Base-by-base conservation (phyloP, 2,113 vertebrate species). In the Triplophysa rosa region DNA sequence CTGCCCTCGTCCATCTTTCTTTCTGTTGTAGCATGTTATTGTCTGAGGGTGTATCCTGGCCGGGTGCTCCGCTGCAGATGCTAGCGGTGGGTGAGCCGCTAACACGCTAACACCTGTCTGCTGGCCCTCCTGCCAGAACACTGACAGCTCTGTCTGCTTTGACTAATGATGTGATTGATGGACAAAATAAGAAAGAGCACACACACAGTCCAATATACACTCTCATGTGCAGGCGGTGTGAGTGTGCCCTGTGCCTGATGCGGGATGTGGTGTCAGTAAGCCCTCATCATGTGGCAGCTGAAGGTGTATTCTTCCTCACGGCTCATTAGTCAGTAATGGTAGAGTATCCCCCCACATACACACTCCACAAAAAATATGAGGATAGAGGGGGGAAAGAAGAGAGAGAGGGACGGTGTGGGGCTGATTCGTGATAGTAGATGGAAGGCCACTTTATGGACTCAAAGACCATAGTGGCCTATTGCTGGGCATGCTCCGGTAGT, bases 81-180 rank as follows among this genome's bases (percentile, higher is more conserved):
- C 87, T 91, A 89, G 88, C 92, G 92, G 90, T 88, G 90, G 90
- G 90, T 84, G 93, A 92, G 91, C 90, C 89, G 80, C 85, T 90
- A 94, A 80, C 82, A 91, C 89, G 80, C 86, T 90, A 94, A 94
- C 94, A 95, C 94, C 95, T 95, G 94, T 95, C 94, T 89, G 83
- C 90, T 86, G 87, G 90, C 93, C 69, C 90, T 90, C 90, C 92
- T 93, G 94, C 92, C 93, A 93, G 91, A 93, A 92, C 92, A 89
- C 91, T 87, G 94, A 93, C 94, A 94, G 90, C 90, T 90, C 90
- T 93, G 94, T 95, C 94, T 94, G 93, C 93, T 94, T 94, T 96
- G 94, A 95, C 94, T 95, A 96, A 95, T 95, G 94, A 93, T 91
- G 93, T 95, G 94, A 96, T 95, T 95, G 95, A 96, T 95, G 93